A percentile compares a stretch with the other conserved stretches of the same genome.
These are phyloP conservation scores for Luperina nickerlii DNA, from an alignment of 2,888 invertebrate species.

Conservation along the genomic window DNA sequence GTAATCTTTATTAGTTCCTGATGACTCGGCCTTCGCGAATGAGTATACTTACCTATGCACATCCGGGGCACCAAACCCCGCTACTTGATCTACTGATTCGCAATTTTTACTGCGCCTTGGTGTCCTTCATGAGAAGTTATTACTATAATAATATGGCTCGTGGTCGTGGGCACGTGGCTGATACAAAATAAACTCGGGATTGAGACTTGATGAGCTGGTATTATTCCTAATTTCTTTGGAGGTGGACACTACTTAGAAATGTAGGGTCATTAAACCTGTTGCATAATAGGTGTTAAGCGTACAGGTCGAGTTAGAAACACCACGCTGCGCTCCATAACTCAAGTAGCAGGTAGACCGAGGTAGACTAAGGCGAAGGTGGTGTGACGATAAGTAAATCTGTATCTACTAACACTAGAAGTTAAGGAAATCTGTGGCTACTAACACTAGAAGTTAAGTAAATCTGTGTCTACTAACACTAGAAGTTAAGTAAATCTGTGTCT, in stretches of 20 bases:
- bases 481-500: background rate
- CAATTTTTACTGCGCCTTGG: background rate
- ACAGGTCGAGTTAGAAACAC: no score
- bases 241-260: no score
- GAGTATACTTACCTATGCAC: background rate
- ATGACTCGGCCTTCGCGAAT: slow-evolving; percentile 15
- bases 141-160: background rate
- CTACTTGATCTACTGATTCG: background rate
- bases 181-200: background rate
- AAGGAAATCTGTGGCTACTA: no score
- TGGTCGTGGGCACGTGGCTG: background rate
- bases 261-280: no score
- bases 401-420: background rate
- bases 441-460: background rate
- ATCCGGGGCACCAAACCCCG: background rate
- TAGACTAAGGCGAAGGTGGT: no score
- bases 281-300: no score
- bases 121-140: no score
- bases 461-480: background rate
- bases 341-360: no score
- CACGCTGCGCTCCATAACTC: no score
- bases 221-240: background rate
- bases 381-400: no score
- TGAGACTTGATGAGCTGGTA: background rate
- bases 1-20: slow-evolving; percentile 43